These are phyloP conservation scores for Hemicentrotus pulcherrimus DNA, from an alignment of 35 echinoderm and acorn worm species.

Conservation along the genomic window DNA sequence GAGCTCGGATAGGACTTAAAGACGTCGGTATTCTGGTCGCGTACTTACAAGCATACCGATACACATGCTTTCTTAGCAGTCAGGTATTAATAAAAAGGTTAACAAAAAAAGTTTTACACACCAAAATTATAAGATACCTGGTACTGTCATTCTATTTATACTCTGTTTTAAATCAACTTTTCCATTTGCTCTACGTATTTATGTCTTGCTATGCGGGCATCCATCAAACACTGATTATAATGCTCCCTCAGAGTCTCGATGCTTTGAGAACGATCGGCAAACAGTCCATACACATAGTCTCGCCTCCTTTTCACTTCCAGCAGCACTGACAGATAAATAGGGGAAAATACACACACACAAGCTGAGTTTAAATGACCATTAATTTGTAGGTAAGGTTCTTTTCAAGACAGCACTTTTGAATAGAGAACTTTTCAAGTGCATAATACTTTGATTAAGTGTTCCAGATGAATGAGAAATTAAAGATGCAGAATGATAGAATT, in stretches of 20 bases:
- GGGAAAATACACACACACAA: background rate
- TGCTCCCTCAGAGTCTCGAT: slow-evolving; percentile 13
- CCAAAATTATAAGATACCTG: too few relatives aligned
- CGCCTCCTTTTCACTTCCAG: slow-evolving; percentile 45
- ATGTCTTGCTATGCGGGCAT: background rate
- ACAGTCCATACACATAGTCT: slow-evolving; percentile 32
- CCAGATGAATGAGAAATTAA: background rate
- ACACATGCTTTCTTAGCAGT: too few relatives aligned
- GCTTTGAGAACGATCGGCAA: background rate
- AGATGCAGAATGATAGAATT: background rate
- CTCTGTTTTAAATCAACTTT: background rate
- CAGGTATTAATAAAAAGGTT: too few relatives aligned
- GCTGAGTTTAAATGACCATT: background rate
- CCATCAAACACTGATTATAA: slow-evolving; percentile 33
- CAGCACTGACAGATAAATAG: slow-evolving; percentile 22
- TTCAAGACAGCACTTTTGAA: background rate
- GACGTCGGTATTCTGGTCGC: too few relatives aligned
- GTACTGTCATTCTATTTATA: too few relatives aligned
- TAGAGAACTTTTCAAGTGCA: too few relatives aligned
- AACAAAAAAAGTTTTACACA: too few relatives aligned
- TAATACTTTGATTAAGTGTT: background rate
- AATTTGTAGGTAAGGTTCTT: background rate
- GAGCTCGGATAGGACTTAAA: too few relatives aligned
- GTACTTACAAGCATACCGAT: too few relatives aligned
- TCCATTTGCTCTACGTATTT: slow-evolving; percentile 37